A percentile compares a stretch with the other conserved stretches of the same genome.
Evolutionary conservation across 2,113 vertebrate species (phyloP).

Genomic region (Thamnophis sirtalis): DNA sequence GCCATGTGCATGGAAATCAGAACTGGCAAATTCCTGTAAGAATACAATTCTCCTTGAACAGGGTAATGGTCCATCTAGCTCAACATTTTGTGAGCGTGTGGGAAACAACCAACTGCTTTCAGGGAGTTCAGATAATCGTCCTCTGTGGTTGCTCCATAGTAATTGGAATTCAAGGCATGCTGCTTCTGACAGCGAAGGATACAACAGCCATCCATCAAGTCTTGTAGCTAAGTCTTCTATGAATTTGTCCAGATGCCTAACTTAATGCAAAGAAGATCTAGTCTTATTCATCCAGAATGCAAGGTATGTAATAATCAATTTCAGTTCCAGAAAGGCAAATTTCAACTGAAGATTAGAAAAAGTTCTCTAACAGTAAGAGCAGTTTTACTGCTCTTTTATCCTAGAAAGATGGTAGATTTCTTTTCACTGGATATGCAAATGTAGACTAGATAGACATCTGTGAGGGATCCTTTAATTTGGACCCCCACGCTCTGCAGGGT

Average conservation of each 20-base stretch:
- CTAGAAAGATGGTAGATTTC: neutral
- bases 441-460: neutral
- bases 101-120: neutral
- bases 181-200: neutral
- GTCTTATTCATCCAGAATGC: neutral
- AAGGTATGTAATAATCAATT: neutral
- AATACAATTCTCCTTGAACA: neutral
- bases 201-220: neutral
- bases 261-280: neutral
- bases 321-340: neutral
- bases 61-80: neutral
- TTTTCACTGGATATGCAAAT: neutral
- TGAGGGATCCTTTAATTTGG: neutral
- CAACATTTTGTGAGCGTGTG: neutral
- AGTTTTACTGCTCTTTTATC: neutral
- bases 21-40: neutral
- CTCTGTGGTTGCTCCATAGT: neutral
- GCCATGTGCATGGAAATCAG: neutral
- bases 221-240: neutral
- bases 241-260: neutral
- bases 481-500: neutral
- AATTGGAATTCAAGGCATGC: neutral
- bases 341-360: neutral
- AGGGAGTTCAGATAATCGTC: neutral
- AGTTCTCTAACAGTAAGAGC: neutral